Base-by-base conservation (phyloP, 2,888 invertebrate species). In the Drosophila phalerata region DNA sequence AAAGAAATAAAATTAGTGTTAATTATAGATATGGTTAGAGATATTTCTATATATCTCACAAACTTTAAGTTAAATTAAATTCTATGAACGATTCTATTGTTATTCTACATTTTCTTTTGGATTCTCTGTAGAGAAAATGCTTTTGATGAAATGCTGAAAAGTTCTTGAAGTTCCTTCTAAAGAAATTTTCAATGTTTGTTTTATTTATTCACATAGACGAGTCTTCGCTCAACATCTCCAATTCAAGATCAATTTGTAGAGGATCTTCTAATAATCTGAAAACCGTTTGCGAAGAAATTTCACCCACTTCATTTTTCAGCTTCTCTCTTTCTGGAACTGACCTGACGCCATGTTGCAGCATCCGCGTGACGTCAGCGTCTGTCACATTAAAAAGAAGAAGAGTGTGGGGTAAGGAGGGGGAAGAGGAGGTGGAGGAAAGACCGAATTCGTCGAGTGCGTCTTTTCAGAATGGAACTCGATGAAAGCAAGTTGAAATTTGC, bases 301-400 rank as follows among this genome's bases (percentile, higher is more conserved):
- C 3, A n/a, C 19, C 5, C n/a, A 17, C 40, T 40, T 17, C 1
- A 19, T 13, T 25, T 25, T n/a, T 22, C 22, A 6, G 42, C 6
- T 22, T 22, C 1, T 25, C 10, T 5, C 11, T 5, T 9, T 19
- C 19, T 45, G 45, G 45, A 25, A 45, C 47, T 47, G 47, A 47
- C 47, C 47, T 34, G 15, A 9, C 30, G 30, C 17, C 30, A 17
- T 30, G 22, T n/a, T 22, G 51, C 51, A 51, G 28, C 40, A 28
- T 15, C 40, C 38, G 38, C 43, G 34, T 37, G 51, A 51, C 52
- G 52, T 52, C 53, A 47, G 37, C 57, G 47, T 57, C 37, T 30
- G 47, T 6, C 17, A 17, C 13, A 15, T 2, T n/a, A n/a, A n/a
- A 5, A 5, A 37, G 15, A 25, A 4, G 28, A 1, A 4, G 9